These are phyloP conservation scores for Ceratina japonica DNA, from an alignment of 1,140 invertebrate genomes.

Conservation along the genomic window DNA sequence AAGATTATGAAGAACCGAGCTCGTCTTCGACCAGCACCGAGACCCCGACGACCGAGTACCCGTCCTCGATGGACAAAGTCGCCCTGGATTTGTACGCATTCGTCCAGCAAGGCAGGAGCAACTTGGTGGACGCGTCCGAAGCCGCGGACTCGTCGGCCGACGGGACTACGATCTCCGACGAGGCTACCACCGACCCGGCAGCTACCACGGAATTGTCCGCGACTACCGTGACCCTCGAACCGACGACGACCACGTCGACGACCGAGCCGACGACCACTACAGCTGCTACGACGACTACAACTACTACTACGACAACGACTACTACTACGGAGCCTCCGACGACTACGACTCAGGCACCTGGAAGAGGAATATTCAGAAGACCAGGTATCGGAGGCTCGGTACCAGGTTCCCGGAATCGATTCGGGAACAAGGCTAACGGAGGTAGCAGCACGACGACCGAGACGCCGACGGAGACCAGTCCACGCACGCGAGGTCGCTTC, in stretches of 20 bases:
- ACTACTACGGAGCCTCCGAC: no score
- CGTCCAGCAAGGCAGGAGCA: conserved; percentile 85
- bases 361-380: conserved; percentile 75
- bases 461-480: conserved; percentile 63
- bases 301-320: no score
- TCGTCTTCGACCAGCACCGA: conserved; percentile 79
- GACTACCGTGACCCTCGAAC: conserved; percentile 63
- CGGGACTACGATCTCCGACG: conserved; percentile 74
- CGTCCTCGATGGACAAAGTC: conserved; percentile 87
- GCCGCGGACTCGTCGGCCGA: conserved; percentile 69
- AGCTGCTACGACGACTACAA: no score
- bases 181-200: conserved; percentile 81
- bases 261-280: conserved; percentile 73
- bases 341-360: conserved; percentile 67
- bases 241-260: conserved; percentile 79
- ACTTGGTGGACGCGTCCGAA: conserved; percentile 80
- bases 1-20: conserved; percentile 51
- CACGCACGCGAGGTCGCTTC: conserved; percentile 68
- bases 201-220: conserved; percentile 80
- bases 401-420: conserved; percentile 71
- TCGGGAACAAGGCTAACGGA: conserved; percentile 68
- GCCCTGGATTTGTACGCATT: conserved; percentile 90
- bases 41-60: conserved; percentile 80
- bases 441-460: conserved; percentile 66
- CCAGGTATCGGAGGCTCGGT: conserved; percentile 65